Conservation (phyloP, 1,140 invertebrate genomes). For the Drosophila leontia region DNA sequence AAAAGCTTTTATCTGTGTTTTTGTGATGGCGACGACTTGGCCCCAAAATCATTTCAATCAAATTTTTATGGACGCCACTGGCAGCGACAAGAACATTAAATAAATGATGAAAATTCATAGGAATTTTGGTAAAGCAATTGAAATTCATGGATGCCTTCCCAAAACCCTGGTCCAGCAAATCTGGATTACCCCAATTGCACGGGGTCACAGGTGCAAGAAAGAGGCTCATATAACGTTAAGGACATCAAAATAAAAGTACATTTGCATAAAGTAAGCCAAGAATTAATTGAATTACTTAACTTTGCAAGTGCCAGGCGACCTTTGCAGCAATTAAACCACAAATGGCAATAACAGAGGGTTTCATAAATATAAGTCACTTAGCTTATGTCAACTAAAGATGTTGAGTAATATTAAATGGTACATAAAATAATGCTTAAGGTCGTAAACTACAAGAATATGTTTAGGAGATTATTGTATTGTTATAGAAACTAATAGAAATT, state of each 20-base stretch:
- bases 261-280: conserved; percentile 27
- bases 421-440: not conserved
- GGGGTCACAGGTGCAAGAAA: conserved; percentile 34
- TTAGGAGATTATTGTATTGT: not conserved
- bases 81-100: conserved; percentile 60
- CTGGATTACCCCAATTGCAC: conserved; percentile 16
- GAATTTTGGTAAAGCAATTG: conserved; percentile 58
- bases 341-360: not conserved
- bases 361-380: not conserved
- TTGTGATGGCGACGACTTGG: conserved; percentile 50
- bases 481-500: not conserved
- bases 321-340: conserved; percentile 19
- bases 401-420: not conserved
- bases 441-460: not conserved
- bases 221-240: conserved; percentile 19
- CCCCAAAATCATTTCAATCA: conserved; percentile 64
- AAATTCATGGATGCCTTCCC: conserved; percentile 68
- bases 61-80: conserved; percentile 70
- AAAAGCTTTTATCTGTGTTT: conserved; percentile 34
- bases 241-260: conserved; percentile 23
- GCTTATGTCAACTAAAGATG: not conserved
- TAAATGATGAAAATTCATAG: conserved; percentile 78
- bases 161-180: conserved; percentile 16
- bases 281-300: conserved; percentile 31
- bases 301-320: conserved; percentile 11